Percentiles rank a stretch among this genome's conserved stretches.
Evolutionary conservation across 2,797 vertebrate genomes (phyloP).

Genomic region (Brachyrhaphis roseni): DNA sequence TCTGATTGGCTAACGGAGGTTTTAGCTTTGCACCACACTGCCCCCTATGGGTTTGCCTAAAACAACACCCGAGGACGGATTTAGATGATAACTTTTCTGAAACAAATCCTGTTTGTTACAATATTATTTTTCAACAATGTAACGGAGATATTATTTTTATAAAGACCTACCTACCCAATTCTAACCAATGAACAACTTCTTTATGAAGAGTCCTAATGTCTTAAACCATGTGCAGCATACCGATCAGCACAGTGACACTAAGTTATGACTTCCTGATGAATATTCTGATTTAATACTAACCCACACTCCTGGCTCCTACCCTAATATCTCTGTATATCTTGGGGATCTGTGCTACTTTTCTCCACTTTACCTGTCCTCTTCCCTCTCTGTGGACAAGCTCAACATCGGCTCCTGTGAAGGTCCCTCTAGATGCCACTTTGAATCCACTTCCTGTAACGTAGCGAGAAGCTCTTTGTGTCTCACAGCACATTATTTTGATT

Average conservation of each 20-base stretch:
- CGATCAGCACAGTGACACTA: background rate
- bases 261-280: background rate
- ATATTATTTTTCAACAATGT: too few species aligned
- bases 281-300: background rate
- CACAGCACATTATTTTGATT: background rate
- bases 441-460: constrained; percentile 61
- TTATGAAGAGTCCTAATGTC: background rate
- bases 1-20: too few species aligned
- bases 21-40: too few species aligned
- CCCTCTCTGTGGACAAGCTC: constrained; percentile 29
- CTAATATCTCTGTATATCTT: background rate
- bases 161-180: too few species aligned
- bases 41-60: too few species aligned
- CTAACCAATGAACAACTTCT: background rate
- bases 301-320: background rate
- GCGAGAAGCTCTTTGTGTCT: background rate
- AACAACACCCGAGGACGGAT: too few species aligned
- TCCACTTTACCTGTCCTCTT: constrained; percentile 68
- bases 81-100: too few species aligned
- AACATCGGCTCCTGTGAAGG: constrained; percentile 21
- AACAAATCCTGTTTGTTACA: too few species aligned
- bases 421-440: constrained; percentile 12
- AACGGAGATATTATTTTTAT: too few species aligned
- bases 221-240: background rate
- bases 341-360: background rate